Evolutionary conservation across 1,140 invertebrate species (phyloP), one percentile per base, ranked within the genome.

Genomic region (Potamilus streckersoni): DNA sequence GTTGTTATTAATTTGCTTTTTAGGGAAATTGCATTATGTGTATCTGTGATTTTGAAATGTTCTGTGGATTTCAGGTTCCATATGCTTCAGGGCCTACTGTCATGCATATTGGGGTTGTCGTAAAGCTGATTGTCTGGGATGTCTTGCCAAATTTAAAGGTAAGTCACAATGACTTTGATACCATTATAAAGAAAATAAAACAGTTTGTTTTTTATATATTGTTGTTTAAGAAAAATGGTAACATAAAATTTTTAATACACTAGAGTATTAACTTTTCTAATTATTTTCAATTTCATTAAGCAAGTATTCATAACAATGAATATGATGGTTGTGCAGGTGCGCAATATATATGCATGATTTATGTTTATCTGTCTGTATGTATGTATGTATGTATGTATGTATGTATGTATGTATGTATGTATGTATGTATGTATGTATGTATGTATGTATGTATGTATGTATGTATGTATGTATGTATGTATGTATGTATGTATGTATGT

Each of bases 61-160:
- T 74, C 66, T 49, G 38, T 49, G 38, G 38, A 55, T 69, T 75
- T 11, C 73, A 87, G 86, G 87, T 83, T 49, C 60, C 5, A 67
- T 89, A 55, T 89, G 88, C 78, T 83, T 81, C 64, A 79, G 84
- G 16, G 62, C 82, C 38, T 89, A 80, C 79, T 89, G 88, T 70
- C 86, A 89, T 80, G 81, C 86, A 11, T 89, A 89, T 76, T 89
- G 88, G 88, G 86, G 86, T 4, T 89, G 88, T 85, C 82, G 78
- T 16, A 89, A 83, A 74, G 70, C 71, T 65, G 84, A 85, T 58
- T 89, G 88, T 78, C 69, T 80, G 23, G 87, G 87, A 3, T 89
- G 88, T 76, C 69, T 89, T 14, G 79, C 69, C 19, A 85, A 79
- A 64, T 87, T 89, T 65, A 86, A 82, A 85, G 87, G 87, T 88